Evolutionary conservation across 1,140 invertebrate species (phyloP), one percentile per base, ranked within the genome.

Genomic region (Lethocerus indicus): DNA sequence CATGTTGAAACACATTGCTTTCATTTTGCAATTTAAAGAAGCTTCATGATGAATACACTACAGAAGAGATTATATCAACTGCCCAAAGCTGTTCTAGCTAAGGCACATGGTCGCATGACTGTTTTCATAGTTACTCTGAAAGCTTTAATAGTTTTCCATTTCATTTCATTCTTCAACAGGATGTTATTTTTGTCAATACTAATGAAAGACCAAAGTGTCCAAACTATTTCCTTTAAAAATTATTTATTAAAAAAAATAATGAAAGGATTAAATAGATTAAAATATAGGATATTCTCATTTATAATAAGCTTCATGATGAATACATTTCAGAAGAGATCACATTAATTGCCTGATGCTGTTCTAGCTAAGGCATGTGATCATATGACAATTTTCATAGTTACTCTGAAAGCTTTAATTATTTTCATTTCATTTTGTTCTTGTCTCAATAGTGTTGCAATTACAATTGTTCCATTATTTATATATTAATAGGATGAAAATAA

Each of bases 71-170:
- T 9, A 32, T 24, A 5, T 23, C 16, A 28, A 27, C 1, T 44
- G 14, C 5, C 24, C 23, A 39, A n/a, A 20, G 36, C 21, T 44
- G 42, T 44, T 44, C 25, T 44, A 28, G 25, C 24, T 20, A 26
- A 26, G 12, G n/a, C 29, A 7, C 16, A 5, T 20, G 9, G 12
- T 43, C 26, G 28, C 23, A 27, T 29, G 42, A 50, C 29, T 29
- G 18, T 42, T 55, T 48, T 59, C 57, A 59, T 59, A 59, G 57
- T 58, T 58, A 57, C 57, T 55, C 58, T 59, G 57, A 59, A 47
- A 40, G 50, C 49, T 48, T 43, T 20, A 21, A 9, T 23, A n/a
- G n/a, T 7, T 4, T 23, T 43, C 16, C 16, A 14, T 9, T n/a
- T 32, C 29, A 32, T 9, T n/a, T 32, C 29, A 32, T 32, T 9